Evolutionary conservation across 1,140 invertebrate species (phyloP).

Genomic region (Hesperophylax magnus): DNA sequence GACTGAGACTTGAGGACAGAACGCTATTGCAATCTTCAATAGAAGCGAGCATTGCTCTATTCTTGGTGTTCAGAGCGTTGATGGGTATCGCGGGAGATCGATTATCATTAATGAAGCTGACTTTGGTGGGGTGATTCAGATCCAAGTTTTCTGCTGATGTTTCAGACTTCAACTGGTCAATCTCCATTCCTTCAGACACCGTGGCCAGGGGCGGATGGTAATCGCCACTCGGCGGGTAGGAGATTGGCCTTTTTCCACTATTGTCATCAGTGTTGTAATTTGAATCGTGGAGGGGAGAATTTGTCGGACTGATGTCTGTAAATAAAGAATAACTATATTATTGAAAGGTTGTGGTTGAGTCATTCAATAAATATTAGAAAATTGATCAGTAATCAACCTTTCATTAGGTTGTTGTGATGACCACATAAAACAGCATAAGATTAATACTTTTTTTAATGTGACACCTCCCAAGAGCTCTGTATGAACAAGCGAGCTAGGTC

Average conservation of each 20-base stretch:
- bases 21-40: constrained; percentile 69
- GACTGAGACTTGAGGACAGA: constrained; percentile 67
- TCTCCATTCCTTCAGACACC: constrained; percentile 67
- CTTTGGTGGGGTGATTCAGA: constrained; percentile 32
- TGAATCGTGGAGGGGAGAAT: constrained; percentile 63
- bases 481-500: too few relatives aligned
- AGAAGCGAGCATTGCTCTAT: constrained; percentile 66
- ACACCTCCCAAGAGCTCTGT: too few relatives aligned
- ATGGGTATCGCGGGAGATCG: constrained; percentile 59
- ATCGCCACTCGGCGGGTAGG: constrained; percentile 64
- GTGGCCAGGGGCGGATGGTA: constrained; percentile 65
- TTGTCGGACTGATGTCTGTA: constrained; percentile 68
- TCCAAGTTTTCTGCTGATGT: constrained; percentile 57
- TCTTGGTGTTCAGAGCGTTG: constrained; percentile 64
- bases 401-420: too few relatives aligned
- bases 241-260: constrained; percentile 62
- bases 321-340: constrained; percentile 45
- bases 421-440: too few relatives aligned
- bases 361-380: too few relatives aligned
- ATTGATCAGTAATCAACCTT: too few relatives aligned
- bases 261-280: constrained; percentile 59
- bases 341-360: background rate
- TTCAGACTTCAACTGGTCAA: constrained; percentile 54
- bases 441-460: too few relatives aligned
- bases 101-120: constrained; percentile 23